A percentile compares a stretch with the other conserved stretches of the same genome.
phyloP scores from a whole-genome alignment of 2,888 invertebrate species.

The Tipula helvola region DNA sequence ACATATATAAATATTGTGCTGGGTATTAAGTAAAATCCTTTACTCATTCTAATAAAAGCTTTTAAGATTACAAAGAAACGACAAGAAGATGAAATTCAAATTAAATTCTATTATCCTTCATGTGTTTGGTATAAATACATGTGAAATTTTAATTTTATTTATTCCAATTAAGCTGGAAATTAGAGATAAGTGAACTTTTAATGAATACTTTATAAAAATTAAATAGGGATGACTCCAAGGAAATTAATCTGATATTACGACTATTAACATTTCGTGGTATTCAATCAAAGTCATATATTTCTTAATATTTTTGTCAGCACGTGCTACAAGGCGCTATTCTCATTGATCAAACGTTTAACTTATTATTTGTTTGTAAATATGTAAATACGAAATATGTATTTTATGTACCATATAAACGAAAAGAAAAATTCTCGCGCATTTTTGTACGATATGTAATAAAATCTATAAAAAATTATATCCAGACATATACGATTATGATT shows the following conservation, averaged over 20 bases:
- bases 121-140: neutral
- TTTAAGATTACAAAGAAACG: neutral
- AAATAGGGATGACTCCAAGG: neutral
- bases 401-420: no score
- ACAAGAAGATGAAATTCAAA: neutral
- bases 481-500: no score
- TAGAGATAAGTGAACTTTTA: neutral
- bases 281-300: neutral
- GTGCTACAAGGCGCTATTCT: neutral
- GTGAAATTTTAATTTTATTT: neutral
- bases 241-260: neutral
- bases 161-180: neutral
- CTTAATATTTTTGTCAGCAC: neutral
- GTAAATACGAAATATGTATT: no score
- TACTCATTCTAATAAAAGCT: neutral
- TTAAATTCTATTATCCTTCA: no score
- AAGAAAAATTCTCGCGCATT: no score
- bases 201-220: neutral
- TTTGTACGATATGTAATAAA: no score
- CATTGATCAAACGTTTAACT: no score
- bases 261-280: neutral
- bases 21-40: neutral
- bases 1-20: no score
- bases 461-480: no score
- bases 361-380: no score